Evolutionary conservation across 2,888 invertebrate species (phyloP).

Genomic region (Choreutis nemorana): DNA sequence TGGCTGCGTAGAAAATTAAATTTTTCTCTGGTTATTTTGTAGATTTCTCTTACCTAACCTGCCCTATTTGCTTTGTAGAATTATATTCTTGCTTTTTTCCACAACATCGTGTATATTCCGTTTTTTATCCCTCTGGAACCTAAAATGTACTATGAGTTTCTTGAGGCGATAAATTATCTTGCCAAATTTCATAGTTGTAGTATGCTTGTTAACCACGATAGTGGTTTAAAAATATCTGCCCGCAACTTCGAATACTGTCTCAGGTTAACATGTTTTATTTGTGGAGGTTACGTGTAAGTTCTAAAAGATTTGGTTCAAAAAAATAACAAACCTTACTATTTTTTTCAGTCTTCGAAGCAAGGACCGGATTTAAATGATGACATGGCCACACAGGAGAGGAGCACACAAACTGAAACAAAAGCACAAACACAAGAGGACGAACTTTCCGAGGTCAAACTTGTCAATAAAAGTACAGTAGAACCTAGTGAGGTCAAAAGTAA

Average conservation of each 20-base stretch:
- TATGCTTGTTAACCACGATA: too few species aligned
- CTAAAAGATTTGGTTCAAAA: neutral
- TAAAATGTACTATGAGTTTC: too few species aligned
- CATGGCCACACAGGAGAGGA: slow-evolving; percentile 20
- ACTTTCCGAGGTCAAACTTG: slow-evolving; percentile 6
- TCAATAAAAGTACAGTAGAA: slow-evolving; percentile 9
- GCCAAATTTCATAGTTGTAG: too few species aligned
- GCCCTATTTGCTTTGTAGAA: too few species aligned
- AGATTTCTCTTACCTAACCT: neutral
- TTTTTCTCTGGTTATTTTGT: neutral
- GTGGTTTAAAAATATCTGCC: neutral
- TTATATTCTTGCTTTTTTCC: too few species aligned
- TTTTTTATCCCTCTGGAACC: too few species aligned
- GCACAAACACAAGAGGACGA: slow-evolving; percentile 7
- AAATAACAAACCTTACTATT: neutral
- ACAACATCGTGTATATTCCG: too few species aligned
- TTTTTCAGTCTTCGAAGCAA: slow-evolving; percentile 28
- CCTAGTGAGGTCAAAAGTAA: neutral
- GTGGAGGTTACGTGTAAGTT: neutral
- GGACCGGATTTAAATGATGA: slow-evolving; percentile 30
- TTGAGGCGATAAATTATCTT: too few species aligned
- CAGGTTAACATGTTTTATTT: neutral
- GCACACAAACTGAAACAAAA: slow-evolving; percentile 30
- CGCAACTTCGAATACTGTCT: neutral
- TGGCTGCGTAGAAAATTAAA: neutral